Conservation (phyloP, 2,797 vertebrate species). For the Sebastes umbrosus region DNA sequence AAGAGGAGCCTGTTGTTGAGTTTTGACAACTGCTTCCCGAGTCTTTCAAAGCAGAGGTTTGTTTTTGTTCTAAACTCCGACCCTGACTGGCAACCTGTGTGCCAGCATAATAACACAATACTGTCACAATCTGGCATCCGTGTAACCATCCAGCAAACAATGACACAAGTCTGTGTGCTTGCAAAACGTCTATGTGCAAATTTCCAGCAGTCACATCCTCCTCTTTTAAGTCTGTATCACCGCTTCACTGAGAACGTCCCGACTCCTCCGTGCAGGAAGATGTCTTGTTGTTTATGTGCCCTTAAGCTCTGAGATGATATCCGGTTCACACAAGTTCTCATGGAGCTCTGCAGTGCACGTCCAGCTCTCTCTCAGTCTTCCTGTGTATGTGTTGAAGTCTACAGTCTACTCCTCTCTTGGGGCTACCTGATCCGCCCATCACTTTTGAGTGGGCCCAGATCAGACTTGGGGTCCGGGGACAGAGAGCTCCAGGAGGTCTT, state of each 20-base stretch:
- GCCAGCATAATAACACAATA: conserved; percentile 15
- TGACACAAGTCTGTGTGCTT: conserved; percentile 23
- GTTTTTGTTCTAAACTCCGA: conserved; percentile 4
- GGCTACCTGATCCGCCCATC: conserved; percentile 96
- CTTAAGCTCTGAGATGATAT: conserved; percentile 18
- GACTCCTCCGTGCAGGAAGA: conserved; percentile 38
- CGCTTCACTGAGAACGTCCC: conserved; percentile 5
- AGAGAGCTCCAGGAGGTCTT: conserved; percentile 95
- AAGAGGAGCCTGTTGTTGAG: conserved; percentile 30
- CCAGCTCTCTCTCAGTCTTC: conserved; percentile 6
- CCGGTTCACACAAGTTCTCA: conserved; percentile 29
- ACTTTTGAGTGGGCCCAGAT: conserved; percentile 90
- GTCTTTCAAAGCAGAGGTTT: conserved; percentile 20
- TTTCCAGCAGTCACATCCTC: conserved; percentile 46
- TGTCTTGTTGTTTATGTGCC: conserved; percentile 40
- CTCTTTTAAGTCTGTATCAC: neutral
- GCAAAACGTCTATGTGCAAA: conserved; percentile 76
- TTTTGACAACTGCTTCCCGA: conserved; percentile 29
- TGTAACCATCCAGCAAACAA: conserved; percentile 47
- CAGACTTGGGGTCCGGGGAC: conserved; percentile 95
- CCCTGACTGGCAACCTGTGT: conserved; percentile 21
- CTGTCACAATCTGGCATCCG: neutral
- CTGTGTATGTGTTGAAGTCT: neutral
- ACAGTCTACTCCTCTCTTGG: conserved; percentile 1
- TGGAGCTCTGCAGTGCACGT: conserved; percentile 5